Conservation (phyloP, 2,888 invertebrate genomes). For the Nomada hirtipes region DNA sequence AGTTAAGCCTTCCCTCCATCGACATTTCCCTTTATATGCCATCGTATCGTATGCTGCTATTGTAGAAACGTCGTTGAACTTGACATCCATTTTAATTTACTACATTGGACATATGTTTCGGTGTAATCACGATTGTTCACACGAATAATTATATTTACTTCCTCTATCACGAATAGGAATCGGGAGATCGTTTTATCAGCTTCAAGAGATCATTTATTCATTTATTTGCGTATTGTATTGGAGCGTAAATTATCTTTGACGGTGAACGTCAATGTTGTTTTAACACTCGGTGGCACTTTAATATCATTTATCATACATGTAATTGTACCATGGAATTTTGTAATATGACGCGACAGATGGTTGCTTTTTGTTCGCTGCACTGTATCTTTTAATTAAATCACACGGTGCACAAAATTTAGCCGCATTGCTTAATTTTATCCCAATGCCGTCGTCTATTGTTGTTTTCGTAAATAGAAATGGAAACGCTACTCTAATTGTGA, state of each 20-base stretch:
- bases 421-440: neutral
- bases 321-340: neutral
- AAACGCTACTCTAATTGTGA: neutral
- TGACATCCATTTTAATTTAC: constrained; percentile 26
- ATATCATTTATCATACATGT: neutral
- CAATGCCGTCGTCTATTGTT: neutral
- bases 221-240: too few relatives aligned
- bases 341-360: neutral
- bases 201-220: neutral
- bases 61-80: constrained; percentile 6
- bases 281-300: neutral
- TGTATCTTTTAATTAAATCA: neutral
- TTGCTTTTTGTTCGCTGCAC: neutral
- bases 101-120: neutral
- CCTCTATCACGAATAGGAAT: too few relatives aligned
- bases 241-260: neutral
- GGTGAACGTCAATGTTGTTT: neutral
- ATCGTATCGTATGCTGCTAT: constrained; percentile 18
- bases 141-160: neutral
- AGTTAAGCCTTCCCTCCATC: constrained; percentile 41
- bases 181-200: neutral
- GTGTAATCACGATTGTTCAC: neutral
- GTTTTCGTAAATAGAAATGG: neutral
- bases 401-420: neutral
- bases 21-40: constrained; percentile 25